Conservation (phyloP, 2,888 invertebrate species). For the Xestia sexstrigata region DNA sequence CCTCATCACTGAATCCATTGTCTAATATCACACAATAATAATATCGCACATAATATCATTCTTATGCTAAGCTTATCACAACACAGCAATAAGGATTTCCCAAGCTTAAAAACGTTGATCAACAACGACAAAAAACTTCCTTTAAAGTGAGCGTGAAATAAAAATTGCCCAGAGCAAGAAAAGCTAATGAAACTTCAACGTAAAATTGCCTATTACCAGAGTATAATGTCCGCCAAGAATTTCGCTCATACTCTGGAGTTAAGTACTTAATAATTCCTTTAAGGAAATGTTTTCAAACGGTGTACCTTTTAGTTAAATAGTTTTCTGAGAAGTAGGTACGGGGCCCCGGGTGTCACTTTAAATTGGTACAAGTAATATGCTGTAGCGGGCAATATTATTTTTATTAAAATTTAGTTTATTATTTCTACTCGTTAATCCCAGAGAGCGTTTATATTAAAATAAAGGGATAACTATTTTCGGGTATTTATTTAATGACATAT, state of each 20-base stretch:
- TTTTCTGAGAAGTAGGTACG: slow-evolving; percentile 68
- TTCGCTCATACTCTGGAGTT: slow-evolving; percentile 69
- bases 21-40: too few relatives aligned
- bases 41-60: too few relatives aligned
- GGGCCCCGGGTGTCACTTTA: slow-evolving; percentile 65
- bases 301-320: slow-evolving; percentile 84
- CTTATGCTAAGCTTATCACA: not conserved
- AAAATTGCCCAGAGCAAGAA: slow-evolving; percentile 52
- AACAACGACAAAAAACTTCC: slow-evolving; percentile 18
- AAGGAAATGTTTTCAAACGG: slow-evolving; percentile 81
- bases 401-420: not conserved
- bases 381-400: not conserved
- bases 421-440: not conserved
- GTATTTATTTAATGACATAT: not conserved
- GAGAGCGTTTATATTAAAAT: not conserved
- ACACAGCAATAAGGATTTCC: not conserved
- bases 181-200: slow-evolving; percentile 59
- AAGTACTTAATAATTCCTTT: slow-evolving; percentile 79
- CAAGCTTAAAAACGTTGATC: slow-evolving; percentile 8
- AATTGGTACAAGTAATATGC: slow-evolving; percentile 40
- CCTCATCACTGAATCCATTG: not conserved
- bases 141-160: slow-evolving; percentile 31
- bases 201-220: slow-evolving; percentile 63
- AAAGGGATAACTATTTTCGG: not conserved
- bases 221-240: slow-evolving; percentile 70